Conservation (phyloP, 2,888 invertebrate species). For the Aphrophora alni region DNA sequence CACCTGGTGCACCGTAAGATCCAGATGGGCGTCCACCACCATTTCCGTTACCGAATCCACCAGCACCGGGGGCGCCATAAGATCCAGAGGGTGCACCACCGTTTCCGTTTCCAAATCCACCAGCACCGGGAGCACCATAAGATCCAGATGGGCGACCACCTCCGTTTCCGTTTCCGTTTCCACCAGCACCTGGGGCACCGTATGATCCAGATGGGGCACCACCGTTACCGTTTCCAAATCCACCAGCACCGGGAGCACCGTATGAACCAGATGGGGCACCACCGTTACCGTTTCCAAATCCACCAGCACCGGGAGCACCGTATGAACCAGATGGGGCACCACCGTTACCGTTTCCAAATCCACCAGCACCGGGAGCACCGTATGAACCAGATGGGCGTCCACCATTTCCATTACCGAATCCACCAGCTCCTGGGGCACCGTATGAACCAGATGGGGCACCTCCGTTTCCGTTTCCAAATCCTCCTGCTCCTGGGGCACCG, state of each 20-base stretch:
- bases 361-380: conserved; percentile 14
- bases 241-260: conserved; percentile 20
- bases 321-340: background rate
- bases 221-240: conserved; percentile 17
- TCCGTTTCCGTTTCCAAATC: conserved; percentile 19
- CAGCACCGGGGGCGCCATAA: conserved; percentile 30
- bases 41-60: conserved; percentile 31
- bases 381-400: conserved; percentile 30
- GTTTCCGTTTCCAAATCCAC: background rate
- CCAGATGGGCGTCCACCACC: conserved; percentile 30
- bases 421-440: conserved; percentile 25
- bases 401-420: background rate
- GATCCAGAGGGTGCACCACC: conserved; percentile 27
- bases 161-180: conserved; percentile 28
- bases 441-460: conserved; percentile 26
- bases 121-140: conserved; percentile 26
- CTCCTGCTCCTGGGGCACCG: conserved; percentile 30
- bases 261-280: conserved; percentile 22
- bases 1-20: conserved; percentile 25
- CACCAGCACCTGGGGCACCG: conserved; percentile 24
- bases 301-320: background rate
- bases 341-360: conserved; percentile 16
- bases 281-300: conserved; percentile 14
- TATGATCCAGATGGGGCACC: conserved; percentile 16
- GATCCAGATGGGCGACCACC: conserved; percentile 21